Evolutionary conservation across 2,797 vertebrate species (phyloP), one percentile per base, ranked within the genome.

Genomic region (Labroides dimidiatus): DNA sequence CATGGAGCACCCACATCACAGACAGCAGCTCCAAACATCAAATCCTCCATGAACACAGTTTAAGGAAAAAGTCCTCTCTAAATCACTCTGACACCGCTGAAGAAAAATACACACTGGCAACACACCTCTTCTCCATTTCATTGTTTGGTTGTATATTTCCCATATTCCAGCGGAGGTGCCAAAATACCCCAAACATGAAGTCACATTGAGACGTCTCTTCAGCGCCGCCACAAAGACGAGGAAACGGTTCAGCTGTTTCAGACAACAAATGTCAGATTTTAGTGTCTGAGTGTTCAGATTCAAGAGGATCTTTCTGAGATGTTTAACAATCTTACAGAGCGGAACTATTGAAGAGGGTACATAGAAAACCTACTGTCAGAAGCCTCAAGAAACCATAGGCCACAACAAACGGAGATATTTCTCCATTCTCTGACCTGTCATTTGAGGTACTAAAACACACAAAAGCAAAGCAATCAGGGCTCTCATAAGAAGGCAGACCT

Each of bases 71-170:
- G 68, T 74, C 69, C 50, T 57, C 60, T 60, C 24, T 81, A 84
- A 85, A 85, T 85, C 80, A 72, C 49, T 52, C 58, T 36, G 84
- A 83, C 79, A 72, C 74, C 3, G 69, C 73, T 62, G 57, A 67
- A 84, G 60, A 75, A 84, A 85, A 84, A 83, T 54, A 85, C 64
- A 30, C 54, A 42, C 21, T 82, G 85, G 79, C 77, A 81, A 75
- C 36, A 17, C 66, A 79, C 84, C 73, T 86, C 77, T 77, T 85
- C 86, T 87, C 80, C 23, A 73, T 81, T 79, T 87, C 77, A 79
- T 82, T 83, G 81, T 87, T 79, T 81, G 79, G 48, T 75, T 80
- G 73, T 74, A 67, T 77, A 70, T 87, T 84, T 83, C 70, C 57
- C 56, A 77, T 85, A 81, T 82, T 86, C 71, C 78, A 78, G n/a